Percentiles rank a stretch among this genome's conserved stretches.
Evolutionary conservation across 2,888 invertebrate genomes (phyloP).

Genomic region (Xanthorhoe spadicearia): DNA sequence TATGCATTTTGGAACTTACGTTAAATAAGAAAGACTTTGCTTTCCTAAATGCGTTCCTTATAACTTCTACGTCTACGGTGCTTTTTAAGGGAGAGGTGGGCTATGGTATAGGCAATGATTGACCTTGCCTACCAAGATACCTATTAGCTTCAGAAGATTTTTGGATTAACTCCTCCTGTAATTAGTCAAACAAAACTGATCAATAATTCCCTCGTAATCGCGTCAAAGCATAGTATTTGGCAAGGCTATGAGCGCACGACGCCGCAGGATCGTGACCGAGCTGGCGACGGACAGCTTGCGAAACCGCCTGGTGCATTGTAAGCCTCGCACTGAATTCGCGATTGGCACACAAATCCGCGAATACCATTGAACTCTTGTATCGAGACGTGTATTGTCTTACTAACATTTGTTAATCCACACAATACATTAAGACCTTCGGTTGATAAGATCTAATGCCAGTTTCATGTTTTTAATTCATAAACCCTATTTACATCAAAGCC

Average conservation of each 20-base stretch:
- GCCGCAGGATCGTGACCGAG: slow-evolving; percentile 70
- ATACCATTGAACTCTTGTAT: slow-evolving; percentile 61
- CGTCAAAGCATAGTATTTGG: slow-evolving; percentile 48
- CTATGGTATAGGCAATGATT: too few relatives aligned
- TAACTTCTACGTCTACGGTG: too few relatives aligned
- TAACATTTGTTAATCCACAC: slow-evolving; percentile 30
- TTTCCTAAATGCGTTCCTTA: too few relatives aligned
- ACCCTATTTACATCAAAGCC: too few relatives aligned
- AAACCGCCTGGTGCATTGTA: slow-evolving; percentile 69
- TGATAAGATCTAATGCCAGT: background rate
- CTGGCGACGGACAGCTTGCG: slow-evolving; percentile 69
- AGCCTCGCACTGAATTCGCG: slow-evolving; percentile 71
- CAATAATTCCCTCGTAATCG: slow-evolving; percentile 9
- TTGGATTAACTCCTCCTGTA: background rate
- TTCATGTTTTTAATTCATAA: background rate
- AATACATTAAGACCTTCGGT: slow-evolving; percentile 16
- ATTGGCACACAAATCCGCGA: slow-evolving; percentile 72
- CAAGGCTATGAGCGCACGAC: slow-evolving; percentile 61
- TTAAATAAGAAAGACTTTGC: too few relatives aligned
- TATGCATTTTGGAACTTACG: too few relatives aligned
- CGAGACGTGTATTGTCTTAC: slow-evolving; percentile 55
- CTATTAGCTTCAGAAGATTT: background rate
- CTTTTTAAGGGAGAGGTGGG: too few relatives aligned
- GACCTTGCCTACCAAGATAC: too few relatives aligned
- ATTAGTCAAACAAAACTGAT: slow-evolving; percentile 1